Evolutionary conservation across 2,113 vertebrate genomes (phyloP).

Genomic region (human (Homo sapiens)): GRCh38 chr17:11467001-11467500

Average conservation of each 20-base stretch:
- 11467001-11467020: background rate
- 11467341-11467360: background rate
- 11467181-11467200: background rate
- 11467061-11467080: background rate
- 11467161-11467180: background rate
- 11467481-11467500: background rate
- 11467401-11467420: background rate
- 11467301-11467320: background rate
- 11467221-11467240: background rate
- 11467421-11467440: background rate
- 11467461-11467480: background rate
- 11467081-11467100: background rate
- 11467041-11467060: background rate
- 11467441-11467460: background rate
- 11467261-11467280: background rate
- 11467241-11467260: background rate
- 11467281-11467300: background rate
- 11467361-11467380: background rate
- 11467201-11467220: background rate
- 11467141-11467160: background rate
- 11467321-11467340: background rate
- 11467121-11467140: background rate
- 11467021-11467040: background rate
- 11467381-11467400: background rate
- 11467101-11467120: background rate